Evolutionary conservation across 2,888 invertebrate genomes (phyloP).

Genomic region (Drosophila mimica): DNA sequence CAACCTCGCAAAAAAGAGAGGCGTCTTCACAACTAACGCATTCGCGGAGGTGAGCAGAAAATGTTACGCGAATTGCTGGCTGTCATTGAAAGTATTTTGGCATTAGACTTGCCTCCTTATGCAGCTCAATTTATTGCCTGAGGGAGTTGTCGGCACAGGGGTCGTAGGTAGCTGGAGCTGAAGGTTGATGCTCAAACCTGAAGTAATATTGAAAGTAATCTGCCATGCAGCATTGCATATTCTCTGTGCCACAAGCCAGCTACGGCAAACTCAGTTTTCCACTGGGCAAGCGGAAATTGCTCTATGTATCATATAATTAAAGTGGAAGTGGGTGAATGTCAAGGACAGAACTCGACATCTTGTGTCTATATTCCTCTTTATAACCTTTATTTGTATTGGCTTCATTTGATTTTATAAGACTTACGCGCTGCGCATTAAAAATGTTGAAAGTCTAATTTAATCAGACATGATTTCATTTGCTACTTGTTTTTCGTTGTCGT

Average conservation of each 20-base stretch:
- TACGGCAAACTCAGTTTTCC: slow-evolving; percentile 18
- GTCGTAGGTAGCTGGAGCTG: neutral
- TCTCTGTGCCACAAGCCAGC: slow-evolving; percentile 15
- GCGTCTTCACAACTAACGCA: slow-evolving; percentile 19
- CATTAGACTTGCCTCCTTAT: neutral
- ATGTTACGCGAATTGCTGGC: slow-evolving; percentile 6
- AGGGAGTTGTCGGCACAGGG: slow-evolving; percentile 11
- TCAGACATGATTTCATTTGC: slow-evolving; percentile 19
- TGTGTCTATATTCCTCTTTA: neutral
- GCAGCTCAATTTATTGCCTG: slow-evolving; percentile 5
- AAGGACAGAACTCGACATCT: neutral
- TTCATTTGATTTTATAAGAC: slow-evolving; percentile 13
- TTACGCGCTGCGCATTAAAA: slow-evolving; percentile 8
- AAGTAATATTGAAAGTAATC: slow-evolving; percentile 16
- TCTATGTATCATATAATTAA: slow-evolving; percentile 9
- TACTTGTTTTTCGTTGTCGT: neutral
- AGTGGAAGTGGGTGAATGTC: neutral
- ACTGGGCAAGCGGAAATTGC: slow-evolving; percentile 47
- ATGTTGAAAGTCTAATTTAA: slow-evolving; percentile 39
- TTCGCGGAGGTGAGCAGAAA: slow-evolving; percentile 21
- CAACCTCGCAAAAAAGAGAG: neutral
- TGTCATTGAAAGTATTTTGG: slow-evolving; percentile 10
- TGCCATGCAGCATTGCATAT: slow-evolving; percentile 30
- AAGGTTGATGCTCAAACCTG: slow-evolving; percentile 17
- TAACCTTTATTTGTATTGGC: slow-evolving; percentile 3